Evolutionary conservation across 2,113 vertebrate species (phyloP).

Genomic region (Atrichornis clamosus): DNA sequence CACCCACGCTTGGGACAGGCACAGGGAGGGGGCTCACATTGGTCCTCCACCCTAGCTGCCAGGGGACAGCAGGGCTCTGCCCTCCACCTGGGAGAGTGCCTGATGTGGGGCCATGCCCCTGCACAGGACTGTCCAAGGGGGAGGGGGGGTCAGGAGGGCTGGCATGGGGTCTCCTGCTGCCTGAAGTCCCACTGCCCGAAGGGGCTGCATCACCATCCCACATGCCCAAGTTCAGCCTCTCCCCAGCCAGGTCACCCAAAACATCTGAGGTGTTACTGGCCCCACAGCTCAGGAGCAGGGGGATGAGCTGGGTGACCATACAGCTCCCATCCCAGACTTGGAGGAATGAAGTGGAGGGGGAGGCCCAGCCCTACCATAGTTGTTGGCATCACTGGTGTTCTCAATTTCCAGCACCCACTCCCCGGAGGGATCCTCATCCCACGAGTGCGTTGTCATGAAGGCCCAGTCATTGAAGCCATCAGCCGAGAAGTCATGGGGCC

Average conservation of each 20-base stretch:
- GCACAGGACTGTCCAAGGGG: neutral
- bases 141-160: neutral
- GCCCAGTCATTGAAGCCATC: slow-evolving; percentile 98
- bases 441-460: slow-evolving; percentile 97
- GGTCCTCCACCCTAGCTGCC: neutral
- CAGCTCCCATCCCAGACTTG: accelerated
- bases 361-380: slow-evolving; percentile 80
- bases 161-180: neutral
- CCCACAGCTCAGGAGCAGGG: neutral
- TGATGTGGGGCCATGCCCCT: accelerated
- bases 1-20: accelerated
- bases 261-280: neutral
- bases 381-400: slow-evolving; percentile 88
- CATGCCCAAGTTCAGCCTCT: neutral
- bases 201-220: neutral
- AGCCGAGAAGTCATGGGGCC: slow-evolving; percentile 91
- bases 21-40: neutral
- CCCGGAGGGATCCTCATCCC: slow-evolving; percentile 90
- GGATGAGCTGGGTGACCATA: accelerated
- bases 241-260: neutral
- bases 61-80: neutral
- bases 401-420: slow-evolving; percentile 92
- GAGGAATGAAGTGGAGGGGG: neutral
- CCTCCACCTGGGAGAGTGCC: neutral
- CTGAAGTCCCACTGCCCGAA: accelerated